Evolutionary conservation across 2,888 invertebrate species (phyloP), one percentile per base, ranked within the genome.

Genomic region (Lagria hirta): DNA sequence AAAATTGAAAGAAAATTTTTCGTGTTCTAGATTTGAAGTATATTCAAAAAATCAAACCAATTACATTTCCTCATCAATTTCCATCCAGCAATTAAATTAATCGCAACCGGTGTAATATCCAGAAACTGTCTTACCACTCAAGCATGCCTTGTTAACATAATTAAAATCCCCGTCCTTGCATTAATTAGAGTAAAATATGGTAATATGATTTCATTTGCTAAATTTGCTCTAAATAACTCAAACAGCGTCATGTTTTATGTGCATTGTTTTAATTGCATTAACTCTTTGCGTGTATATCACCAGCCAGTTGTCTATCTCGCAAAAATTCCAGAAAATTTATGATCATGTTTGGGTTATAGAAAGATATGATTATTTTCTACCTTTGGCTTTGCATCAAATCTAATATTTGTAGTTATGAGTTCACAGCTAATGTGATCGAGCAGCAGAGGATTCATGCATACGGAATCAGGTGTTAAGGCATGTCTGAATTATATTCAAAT

Each of bases 391-490:
- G 33, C 33, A 38, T 26, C 38, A 34, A 43, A 48, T 44, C 35
- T 43, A 48, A 43, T 48, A 44, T 41, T 48, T 48, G 38, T 37
- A 43, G 48, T 43, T 43, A 43, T 38, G 43, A 48, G 32, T 47
- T 48, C 38, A 38, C 43, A 35, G 32, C 43, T 48, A 48, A 48
- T 48, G 40, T 38, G 48, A 48, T 48, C 33, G 48, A 48, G 48
- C 43, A 41, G 11, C 35, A 28, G 16, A 34, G 35, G 41, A 48
- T 48, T 40, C 48, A 48, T 48, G 48, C 48, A 48, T 48, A 48
- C 40, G 35, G 43, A 48, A 48, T 48, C 43, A 44, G 43, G 48
- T 48, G 43, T 30, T 43, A 40, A 44, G 43, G 35, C 43, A 26
- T 34, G 40, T 22, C 43, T 40, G 34, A 48, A 36, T 48, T 48